phyloP scores from a whole-genome alignment of 2,113 vertebrate species.

The Oreochromis niloticus region DNA sequence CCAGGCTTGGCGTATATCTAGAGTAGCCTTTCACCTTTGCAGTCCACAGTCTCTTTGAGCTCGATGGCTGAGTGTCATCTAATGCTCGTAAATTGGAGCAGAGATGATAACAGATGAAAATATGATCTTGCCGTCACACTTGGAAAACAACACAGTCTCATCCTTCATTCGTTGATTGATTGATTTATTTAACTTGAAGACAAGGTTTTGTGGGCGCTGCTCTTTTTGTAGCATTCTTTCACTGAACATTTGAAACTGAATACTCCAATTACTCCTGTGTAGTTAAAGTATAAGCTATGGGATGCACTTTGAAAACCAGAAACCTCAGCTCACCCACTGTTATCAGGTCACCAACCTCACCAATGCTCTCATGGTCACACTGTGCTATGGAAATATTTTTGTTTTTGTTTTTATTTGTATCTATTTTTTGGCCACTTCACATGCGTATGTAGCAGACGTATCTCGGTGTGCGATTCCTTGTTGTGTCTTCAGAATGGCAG shows the following conservation, averaged over 20 bases:
- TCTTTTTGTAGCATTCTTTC: background rate
- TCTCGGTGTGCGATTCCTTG: background rate
- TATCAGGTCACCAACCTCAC: background rate
- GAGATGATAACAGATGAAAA: background rate
- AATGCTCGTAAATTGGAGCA: background rate
- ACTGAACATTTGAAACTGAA: background rate
- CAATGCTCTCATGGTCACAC: background rate
- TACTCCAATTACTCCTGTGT: background rate
- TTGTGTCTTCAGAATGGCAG: slow-evolving; percentile 8
- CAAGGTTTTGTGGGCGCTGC: background rate
- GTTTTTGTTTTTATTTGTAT: background rate
- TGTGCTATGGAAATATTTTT: background rate
- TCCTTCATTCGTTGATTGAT: background rate
- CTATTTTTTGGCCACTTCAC: background rate
- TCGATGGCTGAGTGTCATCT: background rate
- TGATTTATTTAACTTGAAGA: background rate
- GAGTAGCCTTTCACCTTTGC: background rate
- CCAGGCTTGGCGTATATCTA: background rate
- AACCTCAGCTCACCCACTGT: background rate
- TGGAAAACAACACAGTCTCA: background rate
- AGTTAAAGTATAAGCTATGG: background rate
- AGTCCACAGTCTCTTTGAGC: background rate
- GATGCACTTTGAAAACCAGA: background rate
- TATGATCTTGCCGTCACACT: background rate
- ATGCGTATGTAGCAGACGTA: background rate